Percentiles rank a stretch among this genome's conserved stretches.
phyloP scores from a whole-genome alignment of 2,113 vertebrate genomes.

The Saccopteryx leptura region DNA sequence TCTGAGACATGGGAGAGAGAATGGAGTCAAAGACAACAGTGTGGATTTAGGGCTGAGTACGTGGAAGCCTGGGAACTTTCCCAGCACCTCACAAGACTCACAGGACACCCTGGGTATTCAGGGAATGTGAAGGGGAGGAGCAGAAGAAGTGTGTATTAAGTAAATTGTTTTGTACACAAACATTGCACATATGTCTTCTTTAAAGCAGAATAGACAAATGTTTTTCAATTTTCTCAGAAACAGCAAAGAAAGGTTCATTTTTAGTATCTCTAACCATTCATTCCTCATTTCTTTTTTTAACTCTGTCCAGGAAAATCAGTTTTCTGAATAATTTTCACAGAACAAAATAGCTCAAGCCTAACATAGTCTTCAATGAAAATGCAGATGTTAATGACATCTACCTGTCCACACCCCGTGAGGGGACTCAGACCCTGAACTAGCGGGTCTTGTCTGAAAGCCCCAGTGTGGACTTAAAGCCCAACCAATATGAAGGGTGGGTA shows the following conservation, averaged over 20 bases:
- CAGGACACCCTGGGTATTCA: too few species aligned
- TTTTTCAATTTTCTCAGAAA: background rate
- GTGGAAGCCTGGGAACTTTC: background rate
- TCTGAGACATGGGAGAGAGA: background rate
- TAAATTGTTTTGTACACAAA: background rate
- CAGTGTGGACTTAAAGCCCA: background rate
- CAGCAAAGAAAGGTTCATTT: background rate
- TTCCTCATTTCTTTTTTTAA: background rate
- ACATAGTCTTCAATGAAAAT: background rate
- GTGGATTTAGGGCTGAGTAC: background rate
- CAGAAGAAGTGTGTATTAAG: too few species aligned
- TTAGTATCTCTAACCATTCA: background rate
- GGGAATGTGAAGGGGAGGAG: background rate
- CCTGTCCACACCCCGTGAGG: accelerated
- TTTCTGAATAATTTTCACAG: background rate
- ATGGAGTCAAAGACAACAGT: background rate
- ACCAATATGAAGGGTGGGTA: background rate
- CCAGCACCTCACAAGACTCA: background rate
- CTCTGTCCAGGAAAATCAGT: background rate
- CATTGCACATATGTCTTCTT: background rate
- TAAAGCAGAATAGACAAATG: background rate
- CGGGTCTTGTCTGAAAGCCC: background rate
- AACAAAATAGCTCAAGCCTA: background rate
- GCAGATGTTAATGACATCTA: background rate
- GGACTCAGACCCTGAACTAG: background rate